Base-by-base conservation (phyloP, 2,888 invertebrate species). In the Seladonia tumulorum region DNA sequence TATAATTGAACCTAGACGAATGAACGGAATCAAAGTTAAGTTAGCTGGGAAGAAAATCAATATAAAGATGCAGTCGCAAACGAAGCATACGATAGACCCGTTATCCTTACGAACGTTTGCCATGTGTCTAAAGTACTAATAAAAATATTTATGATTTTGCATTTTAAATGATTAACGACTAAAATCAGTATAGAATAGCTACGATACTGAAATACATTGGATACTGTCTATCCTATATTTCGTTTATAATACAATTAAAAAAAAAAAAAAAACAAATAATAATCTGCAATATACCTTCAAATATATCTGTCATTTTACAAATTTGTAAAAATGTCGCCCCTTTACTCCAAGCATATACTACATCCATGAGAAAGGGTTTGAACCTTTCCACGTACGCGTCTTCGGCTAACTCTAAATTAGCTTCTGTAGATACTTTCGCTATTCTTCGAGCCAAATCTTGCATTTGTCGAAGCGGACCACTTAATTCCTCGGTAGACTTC, bases 341-440 rank as follows among this genome's bases (percentile, higher is more conserved):
- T 93, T 98, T 98, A 92, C 98, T 98, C 99, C 99, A 99, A 2
- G 98, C 97, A 92, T 98, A 97, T 53, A 99, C 99, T 0, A 99
- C 98, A 95, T 99, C 99, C 99, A 99, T 99, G 79, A 99, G 96
- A 93, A 97, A 98, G 7, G 99, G 99, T 94, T 98, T 98, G 95
- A 99, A 99, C 93, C 97, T 97, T 89, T 98, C 97, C 10, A 99
- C 98, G 95, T 99, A 99, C 0, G 96, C 95, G 89, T 99, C 98
- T 94, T 99, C 99, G 90, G 99, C 98, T 22, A 99, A 93, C 18
- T 98, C 97, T 90, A 99, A 96, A 93, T 98, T 98, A 8, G 97
- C 97, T 93, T 98, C 98, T 16, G 96, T 96, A 3, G 98, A 98
- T 25, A 98, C 97, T 94, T 98, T 98, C 0, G 99, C 99, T 95